A percentile compares a stretch with the other conserved stretches of the same genome.
phyloP scores from a whole-genome alignment of 92 coral and sea anemone genomes.

The Umimayanthus chanpuru region DNA sequence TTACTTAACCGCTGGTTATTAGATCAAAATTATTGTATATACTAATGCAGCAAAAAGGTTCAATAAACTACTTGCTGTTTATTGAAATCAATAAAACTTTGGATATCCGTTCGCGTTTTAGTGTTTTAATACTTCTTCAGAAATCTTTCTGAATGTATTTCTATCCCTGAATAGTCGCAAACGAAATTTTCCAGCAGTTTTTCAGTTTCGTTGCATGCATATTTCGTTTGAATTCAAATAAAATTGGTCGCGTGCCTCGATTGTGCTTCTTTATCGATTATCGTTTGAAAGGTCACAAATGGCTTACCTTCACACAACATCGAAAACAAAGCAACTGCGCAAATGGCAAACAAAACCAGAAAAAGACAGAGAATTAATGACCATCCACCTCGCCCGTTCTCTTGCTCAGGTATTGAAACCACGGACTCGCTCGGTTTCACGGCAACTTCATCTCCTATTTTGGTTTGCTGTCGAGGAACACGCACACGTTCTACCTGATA shows the following conservation, averaged over 20 bases:
- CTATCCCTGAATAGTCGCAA: too few relatives aligned
- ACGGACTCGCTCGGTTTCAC: slow-evolving; percentile 15
- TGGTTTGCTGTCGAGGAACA: background rate
- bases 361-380: slow-evolving; percentile 5
- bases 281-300: background rate
- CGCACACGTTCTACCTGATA: background rate
- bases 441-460: background rate
- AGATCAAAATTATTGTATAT: too few relatives aligned
- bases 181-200: too few relatives aligned
- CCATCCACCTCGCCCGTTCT: slow-evolving; percentile 11
- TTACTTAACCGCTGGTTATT: too few relatives aligned
- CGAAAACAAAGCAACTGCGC: slow-evolving; percentile 17
- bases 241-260: background rate
- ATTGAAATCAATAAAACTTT: too few relatives aligned
- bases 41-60: too few relatives aligned
- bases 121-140: too few relatives aligned
- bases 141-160: too few relatives aligned
- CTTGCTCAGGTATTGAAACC: background rate
- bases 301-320: slow-evolving; percentile 11
- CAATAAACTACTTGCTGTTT: too few relatives aligned
- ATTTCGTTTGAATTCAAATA: background rate
- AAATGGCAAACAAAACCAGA: slow-evolving; percentile 17
- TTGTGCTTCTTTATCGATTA: too few relatives aligned
- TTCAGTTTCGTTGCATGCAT: background rate
- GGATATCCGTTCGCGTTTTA: too few relatives aligned